These are phyloP conservation scores for Lobophora halterata DNA, from an alignment of 2,888 invertebrate species.

Conservation along the genomic window DNA sequence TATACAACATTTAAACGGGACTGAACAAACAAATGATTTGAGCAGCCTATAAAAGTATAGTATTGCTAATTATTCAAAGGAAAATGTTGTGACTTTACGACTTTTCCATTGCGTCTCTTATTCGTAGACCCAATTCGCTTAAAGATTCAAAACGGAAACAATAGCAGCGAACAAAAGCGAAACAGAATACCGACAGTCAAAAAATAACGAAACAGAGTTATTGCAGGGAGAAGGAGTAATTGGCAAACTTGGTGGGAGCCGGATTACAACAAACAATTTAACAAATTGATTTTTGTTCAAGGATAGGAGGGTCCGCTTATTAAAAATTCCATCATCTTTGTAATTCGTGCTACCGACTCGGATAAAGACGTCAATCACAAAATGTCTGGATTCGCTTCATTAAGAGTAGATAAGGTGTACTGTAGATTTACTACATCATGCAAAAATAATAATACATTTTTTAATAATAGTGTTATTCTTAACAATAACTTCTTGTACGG, in stretches of 20 bases:
- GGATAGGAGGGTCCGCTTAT: slow-evolving; percentile 26
- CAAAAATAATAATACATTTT: no score
- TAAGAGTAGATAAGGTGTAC: no score
- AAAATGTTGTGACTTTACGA: background rate
- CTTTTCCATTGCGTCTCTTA: background rate
- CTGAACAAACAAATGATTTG: no score
- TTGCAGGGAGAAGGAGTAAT: slow-evolving; percentile 27
- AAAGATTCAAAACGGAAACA: slow-evolving; percentile 18
- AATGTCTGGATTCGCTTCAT: no score
- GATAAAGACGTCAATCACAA: slow-evolving; percentile 1
- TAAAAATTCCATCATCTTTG: slow-evolving; percentile 30
- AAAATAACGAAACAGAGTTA: slow-evolving; percentile 21
- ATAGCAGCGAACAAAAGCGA: slow-evolving; percentile 11
- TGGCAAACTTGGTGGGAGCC: slow-evolving; percentile 17
- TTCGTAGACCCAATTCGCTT: slow-evolving; percentile 6
- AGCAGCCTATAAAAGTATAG: no score
- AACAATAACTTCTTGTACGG: no score
- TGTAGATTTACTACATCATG: no score
- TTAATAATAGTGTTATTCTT: no score
- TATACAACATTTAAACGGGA: no score
- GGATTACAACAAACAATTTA: slow-evolving; percentile 26
- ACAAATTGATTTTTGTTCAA: slow-evolving; percentile 27
- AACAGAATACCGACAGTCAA: slow-evolving; percentile 7
- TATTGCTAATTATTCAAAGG: background rate
- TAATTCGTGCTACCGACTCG: slow-evolving; percentile 10